phyloP scores from a whole-genome alignment of 2,113 vertebrate species.

The Acanthisitta chloris region DNA sequence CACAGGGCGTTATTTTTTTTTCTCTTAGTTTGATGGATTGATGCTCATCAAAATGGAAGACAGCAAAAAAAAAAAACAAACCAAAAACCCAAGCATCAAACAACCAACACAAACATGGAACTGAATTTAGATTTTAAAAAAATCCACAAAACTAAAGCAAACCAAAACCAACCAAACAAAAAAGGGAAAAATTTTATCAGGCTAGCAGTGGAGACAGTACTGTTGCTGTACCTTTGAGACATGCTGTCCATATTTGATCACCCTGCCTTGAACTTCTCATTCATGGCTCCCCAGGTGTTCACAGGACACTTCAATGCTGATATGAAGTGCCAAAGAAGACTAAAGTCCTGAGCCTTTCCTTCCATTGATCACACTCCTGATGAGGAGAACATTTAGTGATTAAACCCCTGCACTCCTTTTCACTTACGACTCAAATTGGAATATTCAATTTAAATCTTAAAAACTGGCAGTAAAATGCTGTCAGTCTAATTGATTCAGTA shows the following conservation, averaged over 20 bases:
- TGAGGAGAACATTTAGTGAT: background rate
- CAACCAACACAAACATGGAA: background rate
- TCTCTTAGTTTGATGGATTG: background rate
- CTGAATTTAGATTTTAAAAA: background rate
- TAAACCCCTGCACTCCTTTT: background rate
- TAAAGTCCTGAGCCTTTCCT: background rate
- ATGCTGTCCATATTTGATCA: background rate
- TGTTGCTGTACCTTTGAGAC: background rate
- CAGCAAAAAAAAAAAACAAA: background rate
- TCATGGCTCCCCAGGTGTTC: background rate
- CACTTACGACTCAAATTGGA: background rate
- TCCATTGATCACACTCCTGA: background rate
- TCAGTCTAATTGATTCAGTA: slow-evolving; percentile 10
- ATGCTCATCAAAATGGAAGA: background rate
- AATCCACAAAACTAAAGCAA: no score
- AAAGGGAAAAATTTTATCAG: background rate
- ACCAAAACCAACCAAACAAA: no score
- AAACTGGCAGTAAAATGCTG: background rate
- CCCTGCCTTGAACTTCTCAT: background rate
- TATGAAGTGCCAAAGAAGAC: background rate
- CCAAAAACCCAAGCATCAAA: background rate
- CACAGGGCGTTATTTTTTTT: background rate
- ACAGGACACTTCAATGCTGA: background rate
- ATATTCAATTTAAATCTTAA: slow-evolving; percentile 16
- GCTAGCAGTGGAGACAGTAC: background rate